Evolutionary conservation across 2,113 vertebrate species (phyloP).

Genomic region (Pyxicephalus adspersus): DNA sequence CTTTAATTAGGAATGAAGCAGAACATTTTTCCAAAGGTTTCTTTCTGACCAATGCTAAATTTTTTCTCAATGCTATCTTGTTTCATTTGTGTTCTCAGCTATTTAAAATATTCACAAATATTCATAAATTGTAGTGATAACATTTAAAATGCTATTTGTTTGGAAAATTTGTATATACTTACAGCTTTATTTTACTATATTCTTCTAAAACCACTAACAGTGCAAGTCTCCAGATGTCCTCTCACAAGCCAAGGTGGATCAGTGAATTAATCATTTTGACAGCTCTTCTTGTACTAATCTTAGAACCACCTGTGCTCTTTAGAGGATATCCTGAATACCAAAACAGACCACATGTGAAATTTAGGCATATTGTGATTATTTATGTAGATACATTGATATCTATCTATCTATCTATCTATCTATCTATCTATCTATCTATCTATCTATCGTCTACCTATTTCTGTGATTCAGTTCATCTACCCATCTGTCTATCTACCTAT

Average conservation of each 20-base stretch:
- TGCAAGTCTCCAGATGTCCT: constrained; percentile 45
- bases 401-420: neutral
- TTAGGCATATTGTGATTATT: neutral
- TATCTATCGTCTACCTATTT: neutral
- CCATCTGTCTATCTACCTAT: neutral
- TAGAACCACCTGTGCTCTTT: constrained; percentile 36
- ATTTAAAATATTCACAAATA: too few relatives aligned
- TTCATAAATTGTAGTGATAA: too few relatives aligned
- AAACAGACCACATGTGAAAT: neutral
- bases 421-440: neutral
- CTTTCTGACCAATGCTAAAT: too few relatives aligned
- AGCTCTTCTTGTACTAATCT: constrained; percentile 44
- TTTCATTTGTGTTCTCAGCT: too few relatives aligned
- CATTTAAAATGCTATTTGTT: too few relatives aligned
- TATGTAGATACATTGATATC: neutral
- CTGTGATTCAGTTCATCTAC: too few relatives aligned
- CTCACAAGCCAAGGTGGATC: constrained; percentile 38
- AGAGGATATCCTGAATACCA: constrained; percentile 27
- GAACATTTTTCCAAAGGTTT: too few relatives aligned
- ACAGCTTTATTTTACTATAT: neutral
- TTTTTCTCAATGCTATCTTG: too few relatives aligned
- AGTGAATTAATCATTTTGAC: constrained; percentile 47
- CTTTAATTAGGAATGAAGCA: too few relatives aligned
- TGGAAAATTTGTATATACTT: too few relatives aligned
- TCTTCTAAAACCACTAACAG: constrained; percentile 34